Evolutionary conservation across 2,113 vertebrate genomes (phyloP).

Genomic region (Dipodomys merriami): DNA sequence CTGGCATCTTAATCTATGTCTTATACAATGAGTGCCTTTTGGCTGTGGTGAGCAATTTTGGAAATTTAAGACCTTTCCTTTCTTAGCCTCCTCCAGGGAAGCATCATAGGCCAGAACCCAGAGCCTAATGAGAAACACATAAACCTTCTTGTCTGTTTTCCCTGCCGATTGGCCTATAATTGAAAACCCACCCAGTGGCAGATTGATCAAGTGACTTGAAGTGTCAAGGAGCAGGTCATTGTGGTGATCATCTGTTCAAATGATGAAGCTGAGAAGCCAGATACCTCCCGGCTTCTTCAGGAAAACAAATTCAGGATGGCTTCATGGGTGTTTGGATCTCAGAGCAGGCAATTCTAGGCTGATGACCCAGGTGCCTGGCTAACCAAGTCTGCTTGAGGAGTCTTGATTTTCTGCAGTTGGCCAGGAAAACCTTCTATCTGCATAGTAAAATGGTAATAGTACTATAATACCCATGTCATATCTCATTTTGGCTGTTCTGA

Average conservation of each 20-base stretch:
- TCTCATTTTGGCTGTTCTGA: not conserved
- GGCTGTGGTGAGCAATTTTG: constrained; percentile 44
- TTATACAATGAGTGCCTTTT: constrained; percentile 53
- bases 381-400: not conserved
- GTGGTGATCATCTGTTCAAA: constrained; percentile 63
- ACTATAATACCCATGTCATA: constrained; percentile 2
- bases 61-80: constrained; percentile 63
- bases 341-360: not conserved
- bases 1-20: constrained; percentile 41
- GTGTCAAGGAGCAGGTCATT: constrained; percentile 60
- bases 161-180: constrained; percentile 56
- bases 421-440: not conserved
- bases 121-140: constrained; percentile 68
- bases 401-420: constrained; percentile 42
- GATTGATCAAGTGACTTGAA: constrained; percentile 66
- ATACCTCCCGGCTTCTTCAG: constrained; percentile 52
- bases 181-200: constrained; percentile 62
- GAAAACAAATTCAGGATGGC: constrained; percentile 16
- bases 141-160: constrained; percentile 72
- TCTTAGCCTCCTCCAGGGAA: constrained; percentile 39
- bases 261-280: constrained; percentile 57
- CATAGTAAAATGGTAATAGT: not conserved
- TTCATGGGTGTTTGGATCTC: not conserved
- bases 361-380: not conserved
- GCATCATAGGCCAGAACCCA: constrained; percentile 54